Conservation (phyloP, 2,797 vertebrate species). For the Chaunax sp. region DNA sequence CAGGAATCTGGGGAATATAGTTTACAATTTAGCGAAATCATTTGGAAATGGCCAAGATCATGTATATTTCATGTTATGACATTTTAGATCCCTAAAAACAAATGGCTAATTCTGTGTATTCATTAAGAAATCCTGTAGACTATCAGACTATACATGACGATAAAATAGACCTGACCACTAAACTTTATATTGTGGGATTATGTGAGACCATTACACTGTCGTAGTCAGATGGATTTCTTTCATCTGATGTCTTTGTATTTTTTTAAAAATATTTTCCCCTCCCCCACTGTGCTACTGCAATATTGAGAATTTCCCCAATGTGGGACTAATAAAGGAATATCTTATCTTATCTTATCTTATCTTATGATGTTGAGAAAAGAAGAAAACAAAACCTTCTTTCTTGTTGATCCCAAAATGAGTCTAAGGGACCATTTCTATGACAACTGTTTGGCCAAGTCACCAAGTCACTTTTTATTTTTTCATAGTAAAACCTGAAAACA, state of each 20-base stretch:
- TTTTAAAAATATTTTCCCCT: too few relatives aligned
- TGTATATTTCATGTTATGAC: neutral
- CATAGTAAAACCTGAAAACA: neutral
- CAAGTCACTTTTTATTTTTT: neutral
- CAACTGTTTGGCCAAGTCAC: too few relatives aligned
- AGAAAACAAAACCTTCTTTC: neutral
- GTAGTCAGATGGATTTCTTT: neutral
- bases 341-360: too few relatives aligned
- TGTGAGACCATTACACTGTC: neutral
- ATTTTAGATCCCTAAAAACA: too few relatives aligned
- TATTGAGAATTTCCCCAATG: too few relatives aligned
- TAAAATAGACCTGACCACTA: too few relatives aligned
- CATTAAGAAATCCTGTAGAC: too few relatives aligned
- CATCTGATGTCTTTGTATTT: neutral
- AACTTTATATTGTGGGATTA: neutral
- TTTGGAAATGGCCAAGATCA: conserved; percentile 14
- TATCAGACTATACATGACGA: neutral
- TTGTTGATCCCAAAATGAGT: conserved; percentile 10
- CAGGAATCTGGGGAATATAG: conserved; percentile 54
- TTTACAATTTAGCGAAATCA: conserved; percentile 36
- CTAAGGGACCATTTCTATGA: neutral
- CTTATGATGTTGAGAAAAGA: neutral
- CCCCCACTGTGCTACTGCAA: too few relatives aligned
- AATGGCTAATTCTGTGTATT: neutral
- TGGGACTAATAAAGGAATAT: too few relatives aligned